Percentiles rank a stretch among this genome's conserved stretches.
Conservation (phyloP, 37 sponge, comb jelly and placozoan species). For the Halichondria panicea region DNA sequence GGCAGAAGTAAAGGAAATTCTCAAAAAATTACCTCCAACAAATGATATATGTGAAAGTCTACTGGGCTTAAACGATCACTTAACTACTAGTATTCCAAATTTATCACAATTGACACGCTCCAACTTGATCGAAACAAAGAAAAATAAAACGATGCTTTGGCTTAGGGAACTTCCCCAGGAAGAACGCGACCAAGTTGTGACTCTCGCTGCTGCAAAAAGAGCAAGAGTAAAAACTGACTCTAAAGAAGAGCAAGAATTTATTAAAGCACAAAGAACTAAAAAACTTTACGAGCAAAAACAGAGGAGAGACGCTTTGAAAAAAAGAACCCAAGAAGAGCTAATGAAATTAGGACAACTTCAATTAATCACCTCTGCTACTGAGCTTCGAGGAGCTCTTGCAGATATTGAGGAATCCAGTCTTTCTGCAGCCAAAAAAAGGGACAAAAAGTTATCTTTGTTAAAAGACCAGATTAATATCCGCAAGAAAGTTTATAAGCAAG, state of each 20-base stretch:
- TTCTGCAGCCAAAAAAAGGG: constrained; percentile 18
- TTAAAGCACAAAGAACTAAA: background rate
- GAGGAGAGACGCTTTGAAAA: constrained; percentile 28
- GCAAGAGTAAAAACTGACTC: background rate
- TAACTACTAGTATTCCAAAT: constrained; percentile 15
- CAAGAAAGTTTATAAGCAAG: constrained; percentile 19
- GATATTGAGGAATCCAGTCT: constrained; percentile 28
- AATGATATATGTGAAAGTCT: constrained; percentile 42
- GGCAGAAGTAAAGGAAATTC: background rate
- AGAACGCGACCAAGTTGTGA: background rate
- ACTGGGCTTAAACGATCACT: constrained; percentile 15
- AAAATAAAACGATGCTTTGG: constrained; percentile 23
- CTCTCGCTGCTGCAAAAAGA: constrained; percentile 1
- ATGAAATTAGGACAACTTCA: constrained; percentile 13
- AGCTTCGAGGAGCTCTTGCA: constrained; percentile 17
- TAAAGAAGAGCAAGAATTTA: constrained; percentile 3
- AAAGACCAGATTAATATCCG: constrained; percentile 22
- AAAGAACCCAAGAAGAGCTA: constrained; percentile 16
- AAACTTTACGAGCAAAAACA: constrained; percentile 1
- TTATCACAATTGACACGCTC: constrained; percentile 5
- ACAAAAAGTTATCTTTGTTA: constrained; percentile 21
- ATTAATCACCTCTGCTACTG: constrained; percentile 18
- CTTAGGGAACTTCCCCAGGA: background rate
- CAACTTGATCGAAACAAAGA: constrained; percentile 10
- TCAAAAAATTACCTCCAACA: constrained; percentile 17